phyloP scores from a whole-genome alignment of 2,113 vertebrate genomes.

The Drymodes brunneopygia region DNA sequence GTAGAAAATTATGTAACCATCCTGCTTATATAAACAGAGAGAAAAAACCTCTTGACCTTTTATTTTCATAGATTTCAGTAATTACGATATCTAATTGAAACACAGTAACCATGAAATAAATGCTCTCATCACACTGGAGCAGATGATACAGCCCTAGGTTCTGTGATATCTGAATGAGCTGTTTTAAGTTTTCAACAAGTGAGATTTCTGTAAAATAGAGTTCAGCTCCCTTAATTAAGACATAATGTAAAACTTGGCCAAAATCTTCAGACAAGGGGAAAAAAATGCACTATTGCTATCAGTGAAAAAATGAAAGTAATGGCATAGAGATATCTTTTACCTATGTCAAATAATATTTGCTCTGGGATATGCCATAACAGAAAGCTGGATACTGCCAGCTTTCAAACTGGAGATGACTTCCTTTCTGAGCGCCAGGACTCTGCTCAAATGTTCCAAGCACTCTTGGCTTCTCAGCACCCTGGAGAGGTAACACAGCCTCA shows the following conservation, averaged over 20 bases:
- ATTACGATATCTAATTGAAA: neutral
- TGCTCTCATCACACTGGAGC: neutral
- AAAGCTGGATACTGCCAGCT: neutral
- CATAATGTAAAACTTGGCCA: neutral
- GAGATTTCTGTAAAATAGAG: neutral
- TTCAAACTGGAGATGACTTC: neutral
- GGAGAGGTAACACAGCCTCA: neutral
- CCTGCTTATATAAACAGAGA: neutral
- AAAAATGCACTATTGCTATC: neutral
- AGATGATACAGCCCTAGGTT: neutral
- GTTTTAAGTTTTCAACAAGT: neutral
- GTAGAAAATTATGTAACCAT: neutral
- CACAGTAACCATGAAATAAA: neutral
- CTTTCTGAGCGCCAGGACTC: neutral
- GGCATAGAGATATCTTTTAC: neutral
- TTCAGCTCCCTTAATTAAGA: neutral
- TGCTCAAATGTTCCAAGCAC: neutral
- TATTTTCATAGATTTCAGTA: neutral
- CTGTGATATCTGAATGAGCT: neutral
- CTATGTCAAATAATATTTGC: neutral
- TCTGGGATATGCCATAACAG: neutral
- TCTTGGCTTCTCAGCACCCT: neutral
- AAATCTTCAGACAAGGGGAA: neutral
- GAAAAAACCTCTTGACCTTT: neutral
- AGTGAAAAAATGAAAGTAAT: neutral